Percentiles rank a stretch among this genome's conserved stretches.
Evolutionary conservation across 2,113 vertebrate genomes (phyloP).

Genomic region (Chaetura pelagica): DNA sequence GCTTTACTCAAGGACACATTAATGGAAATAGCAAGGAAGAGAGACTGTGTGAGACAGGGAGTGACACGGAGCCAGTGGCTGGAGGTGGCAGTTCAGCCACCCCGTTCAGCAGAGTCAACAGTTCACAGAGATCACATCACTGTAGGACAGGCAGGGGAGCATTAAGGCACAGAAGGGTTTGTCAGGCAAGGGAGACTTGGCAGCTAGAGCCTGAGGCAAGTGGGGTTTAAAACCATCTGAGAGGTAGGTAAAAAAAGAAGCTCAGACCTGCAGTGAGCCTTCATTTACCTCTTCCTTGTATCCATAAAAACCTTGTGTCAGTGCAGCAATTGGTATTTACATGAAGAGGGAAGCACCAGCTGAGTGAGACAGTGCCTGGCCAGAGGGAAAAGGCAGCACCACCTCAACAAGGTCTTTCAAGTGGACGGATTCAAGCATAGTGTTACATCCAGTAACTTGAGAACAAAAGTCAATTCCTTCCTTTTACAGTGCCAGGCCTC

Average conservation of each 20-base stretch:
- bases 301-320: constrained; percentile 12
- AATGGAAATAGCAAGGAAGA: not conserved
- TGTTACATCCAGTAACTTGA: constrained; percentile 40
- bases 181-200: not conserved
- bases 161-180: constrained; percentile 41
- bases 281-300: constrained; percentile 43
- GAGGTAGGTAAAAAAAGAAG: constrained; percentile 45
- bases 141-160: not conserved
- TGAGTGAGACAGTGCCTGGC: not conserved
- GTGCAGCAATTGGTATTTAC: constrained; percentile 34
- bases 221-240: not conserved
- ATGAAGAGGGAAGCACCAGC: not conserved
- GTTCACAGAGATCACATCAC: not conserved
- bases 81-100: not conserved
- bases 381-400: not conserved
- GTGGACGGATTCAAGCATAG: constrained; percentile 50
- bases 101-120: not conserved
- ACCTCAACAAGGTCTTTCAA: not conserved
- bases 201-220: not conserved
- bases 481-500: not conserved
- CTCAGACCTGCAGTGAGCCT: constrained; percentile 47
- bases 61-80: not conserved
- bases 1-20: not conserved
- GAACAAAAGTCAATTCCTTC: not conserved
- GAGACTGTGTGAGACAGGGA: not conserved